Percentiles rank a stretch among this genome's conserved stretches.
Evolutionary conservation across 2,888 invertebrate species (phyloP).

Genomic region (Criorhina ranunculi): DNA sequence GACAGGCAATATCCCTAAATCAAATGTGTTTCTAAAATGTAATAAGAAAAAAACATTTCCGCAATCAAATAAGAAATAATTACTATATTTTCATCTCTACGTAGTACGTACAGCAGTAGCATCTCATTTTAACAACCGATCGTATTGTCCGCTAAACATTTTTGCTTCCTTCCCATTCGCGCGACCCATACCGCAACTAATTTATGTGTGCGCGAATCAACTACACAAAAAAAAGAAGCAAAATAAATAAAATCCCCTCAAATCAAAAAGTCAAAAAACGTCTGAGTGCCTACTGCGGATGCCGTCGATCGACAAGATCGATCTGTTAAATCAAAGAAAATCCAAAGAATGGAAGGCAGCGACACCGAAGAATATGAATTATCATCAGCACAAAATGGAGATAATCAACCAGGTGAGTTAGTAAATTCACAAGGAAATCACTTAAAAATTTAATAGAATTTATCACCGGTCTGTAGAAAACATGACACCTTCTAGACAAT

Average conservation of each 20-base stretch:
- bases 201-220: constrained; percentile 38
- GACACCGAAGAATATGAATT: constrained; percentile 78
- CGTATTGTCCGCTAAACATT: not conserved
- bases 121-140: constrained; percentile 48
- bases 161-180: constrained; percentile 9
- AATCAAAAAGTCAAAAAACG: constrained; percentile 40
- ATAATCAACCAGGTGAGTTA: constrained; percentile 83
- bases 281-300: constrained; percentile 39
- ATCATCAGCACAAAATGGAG: constrained; percentile 83
- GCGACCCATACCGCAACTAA: constrained; percentile 46
- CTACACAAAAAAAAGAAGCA: constrained; percentile 44
- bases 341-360: constrained; percentile 78
- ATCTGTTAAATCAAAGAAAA: constrained; percentile 80
- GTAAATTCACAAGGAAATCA: not conserved
- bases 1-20: too few relatives aligned
- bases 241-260: constrained; percentile 51
- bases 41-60: too few relatives aligned
- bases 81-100: too few relatives aligned
- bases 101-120: constrained; percentile 12
- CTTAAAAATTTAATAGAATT: constrained; percentile 1
- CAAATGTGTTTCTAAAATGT: too few relatives aligned
- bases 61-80: too few relatives aligned
- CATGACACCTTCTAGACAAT: not conserved
- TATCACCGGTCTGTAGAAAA: not conserved
- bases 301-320: constrained; percentile 78